Conservation (phyloP, 2,888 invertebrate genomes). For the Diadromus collaris region DNA sequence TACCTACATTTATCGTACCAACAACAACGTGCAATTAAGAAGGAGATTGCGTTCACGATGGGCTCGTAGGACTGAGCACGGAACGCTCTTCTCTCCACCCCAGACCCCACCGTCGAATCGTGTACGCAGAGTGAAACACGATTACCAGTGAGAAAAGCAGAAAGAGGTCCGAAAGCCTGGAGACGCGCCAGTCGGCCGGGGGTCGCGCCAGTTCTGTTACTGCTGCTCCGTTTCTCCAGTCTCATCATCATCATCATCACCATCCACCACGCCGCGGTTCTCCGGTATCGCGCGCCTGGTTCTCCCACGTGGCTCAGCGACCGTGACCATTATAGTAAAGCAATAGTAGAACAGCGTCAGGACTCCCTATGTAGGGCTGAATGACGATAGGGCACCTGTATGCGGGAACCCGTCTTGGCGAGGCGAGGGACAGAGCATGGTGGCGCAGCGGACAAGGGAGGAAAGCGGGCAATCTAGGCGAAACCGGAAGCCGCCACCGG, state of each 20-base stretch:
- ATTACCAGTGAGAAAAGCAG: background rate
- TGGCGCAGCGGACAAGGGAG: conserved; percentile 51
- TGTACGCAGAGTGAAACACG: background rate
- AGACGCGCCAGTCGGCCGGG: conserved; percentile 12
- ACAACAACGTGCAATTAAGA: conserved; percentile 46
- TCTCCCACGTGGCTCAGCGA: conserved; percentile 77
- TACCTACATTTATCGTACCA: background rate
- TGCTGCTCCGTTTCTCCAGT: conserved; percentile 7
- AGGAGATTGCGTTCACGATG: conserved; percentile 20
- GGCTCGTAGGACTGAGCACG: background rate
- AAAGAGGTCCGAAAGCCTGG: background rate
- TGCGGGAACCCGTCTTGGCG: background rate
- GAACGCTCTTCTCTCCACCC: background rate
- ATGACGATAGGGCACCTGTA: conserved; percentile 53
- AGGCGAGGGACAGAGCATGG: conserved; percentile 32
- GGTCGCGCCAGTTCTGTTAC: conserved; percentile 28
- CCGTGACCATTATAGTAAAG: conserved; percentile 76
- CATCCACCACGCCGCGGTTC: conserved; percentile 41
- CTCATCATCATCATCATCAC: conserved; percentile 49
- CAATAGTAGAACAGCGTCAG: conserved; percentile 13
- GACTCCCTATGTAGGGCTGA: conserved; percentile 61
- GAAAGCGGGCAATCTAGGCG: conserved; percentile 64
- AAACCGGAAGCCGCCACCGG: conserved; percentile 77
- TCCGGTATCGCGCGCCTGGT: conserved; percentile 63
- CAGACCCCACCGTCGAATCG: conserved; percentile 19